Evolutionary conservation across 2,888 invertebrate species (phyloP).

Genomic region (Sarcophaga rosellei): DNA sequence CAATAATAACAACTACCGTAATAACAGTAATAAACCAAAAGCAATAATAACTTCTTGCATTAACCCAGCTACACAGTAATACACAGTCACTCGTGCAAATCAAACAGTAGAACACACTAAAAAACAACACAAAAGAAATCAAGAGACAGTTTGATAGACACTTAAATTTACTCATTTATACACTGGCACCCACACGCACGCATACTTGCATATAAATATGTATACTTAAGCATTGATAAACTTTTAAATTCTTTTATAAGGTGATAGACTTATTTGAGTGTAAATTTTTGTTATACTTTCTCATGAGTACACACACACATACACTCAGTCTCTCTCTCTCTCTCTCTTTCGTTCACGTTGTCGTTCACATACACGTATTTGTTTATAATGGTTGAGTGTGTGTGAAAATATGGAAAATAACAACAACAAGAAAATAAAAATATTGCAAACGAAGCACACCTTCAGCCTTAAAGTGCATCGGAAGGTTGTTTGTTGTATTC

Average conservation of each 20-base stretch:
- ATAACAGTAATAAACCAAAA: no score
- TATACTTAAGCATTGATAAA: neutral
- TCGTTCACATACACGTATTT: neutral
- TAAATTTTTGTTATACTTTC: neutral
- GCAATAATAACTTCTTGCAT: no score
- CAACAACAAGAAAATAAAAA: slow-evolving; percentile 33
- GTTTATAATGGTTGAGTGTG: slow-evolving; percentile 9
- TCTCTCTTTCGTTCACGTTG: no score
- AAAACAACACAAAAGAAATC: neutral
- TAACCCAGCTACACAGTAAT: neutral
- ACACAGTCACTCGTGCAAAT: slow-evolving; percentile 5
- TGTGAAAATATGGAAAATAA: slow-evolving; percentile 41
- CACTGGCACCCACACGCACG: neutral
- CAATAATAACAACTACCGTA: neutral
- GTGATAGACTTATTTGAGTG: neutral
- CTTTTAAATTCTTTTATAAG: neutral
- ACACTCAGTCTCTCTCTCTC: no score
- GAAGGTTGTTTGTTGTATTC: slow-evolving; percentile 80
- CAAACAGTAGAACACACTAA: neutral
- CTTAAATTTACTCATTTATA: slow-evolving; percentile 10
- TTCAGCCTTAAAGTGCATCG: slow-evolving; percentile 76
- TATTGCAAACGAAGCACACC: slow-evolving; percentile 74
- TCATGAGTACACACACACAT: no score
- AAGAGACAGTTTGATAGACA: slow-evolving; percentile 44
- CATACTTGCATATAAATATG: neutral